Evolutionary conservation across 2,113 vertebrate genomes (phyloP).

Genomic region (Stegastes partitus): DNA sequence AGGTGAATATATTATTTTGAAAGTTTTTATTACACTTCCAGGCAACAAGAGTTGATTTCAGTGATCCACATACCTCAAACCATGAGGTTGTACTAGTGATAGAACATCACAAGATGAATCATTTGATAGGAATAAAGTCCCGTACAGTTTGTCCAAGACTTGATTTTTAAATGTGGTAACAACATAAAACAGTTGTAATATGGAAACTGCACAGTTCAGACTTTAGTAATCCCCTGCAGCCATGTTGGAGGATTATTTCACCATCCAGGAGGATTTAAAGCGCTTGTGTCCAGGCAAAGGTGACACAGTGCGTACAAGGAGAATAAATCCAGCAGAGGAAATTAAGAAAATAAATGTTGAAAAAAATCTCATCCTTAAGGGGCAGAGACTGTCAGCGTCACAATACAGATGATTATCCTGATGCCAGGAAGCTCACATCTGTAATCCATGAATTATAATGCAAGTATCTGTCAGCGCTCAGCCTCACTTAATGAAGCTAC

Average conservation of each 20-base stretch:
- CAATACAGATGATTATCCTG: constrained; percentile 13
- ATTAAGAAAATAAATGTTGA: too few relatives aligned
- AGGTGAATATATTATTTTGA: too few relatives aligned
- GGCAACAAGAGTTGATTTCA: background rate
- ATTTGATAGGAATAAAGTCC: background rate
- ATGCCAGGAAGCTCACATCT: constrained; percentile 37
- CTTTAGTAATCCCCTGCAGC: constrained; percentile 9
- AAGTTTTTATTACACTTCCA: too few relatives aligned
- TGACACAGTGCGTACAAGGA: constrained; percentile 23
- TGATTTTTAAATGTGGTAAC: too few relatives aligned
- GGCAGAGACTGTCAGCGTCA: constrained; percentile 24
- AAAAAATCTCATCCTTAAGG: constrained; percentile 17
- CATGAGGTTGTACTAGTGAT: background rate
- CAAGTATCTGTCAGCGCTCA: background rate
- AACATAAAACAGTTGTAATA: background rate
- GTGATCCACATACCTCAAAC: background rate
- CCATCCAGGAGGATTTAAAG: constrained; percentile 37
- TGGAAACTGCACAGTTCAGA: background rate
- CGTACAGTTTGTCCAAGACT: too few relatives aligned
- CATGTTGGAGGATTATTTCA: constrained; percentile 22
- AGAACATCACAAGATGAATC: background rate
- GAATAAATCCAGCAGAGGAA: constrained; percentile 42
- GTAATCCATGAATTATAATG: constrained; percentile 42
- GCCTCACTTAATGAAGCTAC: background rate
- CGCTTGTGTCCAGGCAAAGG: constrained; percentile 38